A percentile compares a stretch with the other conserved stretches of the same genome.
phyloP scores from a whole-genome alignment of 2,888 invertebrate species.

The Xestia ashworthii region DNA sequence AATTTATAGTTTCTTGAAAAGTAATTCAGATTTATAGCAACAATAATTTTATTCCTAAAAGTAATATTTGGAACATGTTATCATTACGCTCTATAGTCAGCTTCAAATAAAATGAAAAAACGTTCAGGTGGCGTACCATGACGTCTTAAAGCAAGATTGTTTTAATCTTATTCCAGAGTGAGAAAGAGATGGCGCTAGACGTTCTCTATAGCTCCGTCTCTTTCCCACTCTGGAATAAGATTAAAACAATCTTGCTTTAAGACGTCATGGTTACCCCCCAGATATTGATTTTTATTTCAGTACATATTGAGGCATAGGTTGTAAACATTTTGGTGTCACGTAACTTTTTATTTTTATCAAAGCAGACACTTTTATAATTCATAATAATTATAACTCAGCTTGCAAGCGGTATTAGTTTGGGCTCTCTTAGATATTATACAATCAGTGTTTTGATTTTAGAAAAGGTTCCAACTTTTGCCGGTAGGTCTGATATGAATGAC shows the following conservation, averaged over 20 bases:
- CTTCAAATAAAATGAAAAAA: background rate
- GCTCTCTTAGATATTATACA: background rate
- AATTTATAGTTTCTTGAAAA: background rate
- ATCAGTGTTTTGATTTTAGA: conserved; percentile 28
- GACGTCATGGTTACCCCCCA: too few species aligned
- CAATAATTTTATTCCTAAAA: background rate
- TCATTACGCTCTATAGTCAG: background rate
- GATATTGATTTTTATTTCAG: background rate
- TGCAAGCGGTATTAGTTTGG: background rate
- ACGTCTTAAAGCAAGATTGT: too few species aligned
- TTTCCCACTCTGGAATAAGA: too few species aligned
- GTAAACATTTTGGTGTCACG: conserved; percentile 53
- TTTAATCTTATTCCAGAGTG: too few species aligned
- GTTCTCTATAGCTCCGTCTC: too few species aligned
- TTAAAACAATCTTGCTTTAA: too few species aligned
- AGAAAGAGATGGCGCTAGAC: too few species aligned
- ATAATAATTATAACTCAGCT: background rate
- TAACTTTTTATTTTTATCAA: background rate
- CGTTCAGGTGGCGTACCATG: too few species aligned
- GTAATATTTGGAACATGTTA: background rate
- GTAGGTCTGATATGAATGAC: conserved; percentile 46
- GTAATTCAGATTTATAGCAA: background rate
- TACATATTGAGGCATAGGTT: conserved; percentile 18
- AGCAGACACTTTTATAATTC: background rate
- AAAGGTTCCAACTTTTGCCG: conserved; percentile 23